phyloP scores from a whole-genome alignment of 1,140 invertebrate genomes.

The Caenorhabditis inopinata region DNA sequence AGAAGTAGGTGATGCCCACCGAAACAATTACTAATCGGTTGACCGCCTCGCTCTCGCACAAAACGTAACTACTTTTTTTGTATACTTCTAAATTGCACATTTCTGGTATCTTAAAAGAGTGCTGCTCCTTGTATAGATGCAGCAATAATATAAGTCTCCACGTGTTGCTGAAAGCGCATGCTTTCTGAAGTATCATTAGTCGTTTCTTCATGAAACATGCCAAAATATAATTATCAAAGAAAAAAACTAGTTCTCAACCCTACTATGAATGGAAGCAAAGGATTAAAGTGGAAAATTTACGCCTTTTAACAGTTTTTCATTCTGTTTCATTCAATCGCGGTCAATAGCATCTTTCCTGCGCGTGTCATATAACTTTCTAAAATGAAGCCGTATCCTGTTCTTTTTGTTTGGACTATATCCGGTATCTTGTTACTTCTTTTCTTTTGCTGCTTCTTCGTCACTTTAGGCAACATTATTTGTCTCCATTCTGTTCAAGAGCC shows the following conservation, averaged over 20 bases:
- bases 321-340: slow-evolving; percentile 3
- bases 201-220: not conserved
- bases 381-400: not conserved
- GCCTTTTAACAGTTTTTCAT: not conserved
- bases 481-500: slow-evolving; percentile 1
- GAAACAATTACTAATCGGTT: not conserved
- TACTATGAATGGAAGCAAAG: no score
- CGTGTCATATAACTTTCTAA: not conserved
- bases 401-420: not conserved
- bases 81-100: not conserved
- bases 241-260: not conserved
- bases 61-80: not conserved
- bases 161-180: no score
- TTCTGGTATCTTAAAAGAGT: not conserved
- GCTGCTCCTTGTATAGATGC: no score
- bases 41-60: not conserved
- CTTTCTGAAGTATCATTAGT: not conserved
- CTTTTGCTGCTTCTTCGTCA: not conserved
- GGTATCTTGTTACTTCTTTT: not conserved
- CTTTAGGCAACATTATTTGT: not conserved
- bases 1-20: no score
- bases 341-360: not conserved
- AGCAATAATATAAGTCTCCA: no score
- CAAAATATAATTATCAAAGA: not conserved
- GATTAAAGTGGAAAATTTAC: not conserved